Evolutionary conservation across 2,888 invertebrate genomes (phyloP).

Genomic region (Copidosoma aretas): DNA sequence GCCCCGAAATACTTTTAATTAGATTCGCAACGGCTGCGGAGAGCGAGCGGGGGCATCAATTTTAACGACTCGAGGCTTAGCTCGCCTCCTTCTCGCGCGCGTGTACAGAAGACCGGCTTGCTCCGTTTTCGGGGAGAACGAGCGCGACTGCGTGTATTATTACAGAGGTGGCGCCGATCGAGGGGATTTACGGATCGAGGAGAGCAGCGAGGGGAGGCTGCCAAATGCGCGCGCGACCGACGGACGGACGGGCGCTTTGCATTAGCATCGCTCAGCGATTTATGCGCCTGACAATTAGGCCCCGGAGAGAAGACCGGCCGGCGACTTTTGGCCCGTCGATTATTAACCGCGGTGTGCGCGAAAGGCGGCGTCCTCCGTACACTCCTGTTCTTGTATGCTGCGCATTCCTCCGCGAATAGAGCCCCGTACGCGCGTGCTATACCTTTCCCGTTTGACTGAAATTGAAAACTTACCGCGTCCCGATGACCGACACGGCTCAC

Average conservation of each 20-base stretch:
- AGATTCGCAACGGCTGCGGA: slow-evolving; percentile 12
- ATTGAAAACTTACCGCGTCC: no score
- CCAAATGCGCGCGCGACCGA: slow-evolving; percentile 25
- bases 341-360: no score
- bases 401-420: no score
- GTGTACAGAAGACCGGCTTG: neutral
- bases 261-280: slow-evolving; percentile 48
- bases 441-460: no score
- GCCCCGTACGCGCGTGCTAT: no score
- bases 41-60: neutral
- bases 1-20: neutral
- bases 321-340: slow-evolving; percentile 32
- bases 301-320: slow-evolving; percentile 1
- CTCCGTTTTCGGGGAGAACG: no score
- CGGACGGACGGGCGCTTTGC: slow-evolving; percentile 12
- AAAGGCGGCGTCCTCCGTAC: no score
- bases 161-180: slow-evolving; percentile 11
- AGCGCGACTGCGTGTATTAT: no score
- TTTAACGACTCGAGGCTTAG: no score
- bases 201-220: slow-evolving; percentile 4
- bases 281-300: slow-evolving; percentile 57
- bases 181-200: slow-evolving; percentile 20
- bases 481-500: no score
- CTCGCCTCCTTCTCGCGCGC: no score
- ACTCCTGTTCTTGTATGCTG: no score